These are phyloP conservation scores for Lophura swinhoii DNA, from an alignment of 2,797 vertebrate genomes.

Conservation along the genomic window DNA sequence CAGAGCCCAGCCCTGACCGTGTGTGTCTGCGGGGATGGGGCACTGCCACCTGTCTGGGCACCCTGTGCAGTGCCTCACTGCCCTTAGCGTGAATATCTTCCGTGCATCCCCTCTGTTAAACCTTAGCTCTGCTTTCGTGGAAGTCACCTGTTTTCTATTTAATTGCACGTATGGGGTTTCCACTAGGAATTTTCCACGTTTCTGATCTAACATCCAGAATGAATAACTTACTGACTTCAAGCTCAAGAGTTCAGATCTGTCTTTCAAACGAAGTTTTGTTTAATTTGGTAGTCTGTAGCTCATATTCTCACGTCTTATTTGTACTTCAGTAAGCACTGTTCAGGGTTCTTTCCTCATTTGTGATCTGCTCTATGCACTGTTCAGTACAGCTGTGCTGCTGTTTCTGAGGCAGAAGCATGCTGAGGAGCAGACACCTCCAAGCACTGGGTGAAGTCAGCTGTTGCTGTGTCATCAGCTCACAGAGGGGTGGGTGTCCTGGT, in stretches of 20 bases:
- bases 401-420: not conserved
- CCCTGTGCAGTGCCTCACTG: no score
- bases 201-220: not conserved
- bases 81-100: no score
- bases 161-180: not conserved
- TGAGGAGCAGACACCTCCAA: not conserved
- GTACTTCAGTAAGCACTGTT: not conserved
- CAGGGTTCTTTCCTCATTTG: not conserved
- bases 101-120: not conserved
- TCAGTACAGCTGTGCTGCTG: not conserved
- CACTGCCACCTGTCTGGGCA: no score
- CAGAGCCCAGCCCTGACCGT: no score
- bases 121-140: fast-evolving
- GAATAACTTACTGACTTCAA: not conserved
- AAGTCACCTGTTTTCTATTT: not conserved
- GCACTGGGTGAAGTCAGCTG: not conserved
- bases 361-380: fast-evolving
- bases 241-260: not conserved
- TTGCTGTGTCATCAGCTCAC: not conserved
- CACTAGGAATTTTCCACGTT: not conserved
- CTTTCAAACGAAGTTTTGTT: not conserved
- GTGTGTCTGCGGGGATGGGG: no score
- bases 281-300: not conserved
- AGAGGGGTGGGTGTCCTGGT: not conserved
- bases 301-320: not conserved